These are phyloP conservation scores for Macrophya alboannulata DNA, from an alignment of 2,888 invertebrate species.

Conservation along the genomic window DNA sequence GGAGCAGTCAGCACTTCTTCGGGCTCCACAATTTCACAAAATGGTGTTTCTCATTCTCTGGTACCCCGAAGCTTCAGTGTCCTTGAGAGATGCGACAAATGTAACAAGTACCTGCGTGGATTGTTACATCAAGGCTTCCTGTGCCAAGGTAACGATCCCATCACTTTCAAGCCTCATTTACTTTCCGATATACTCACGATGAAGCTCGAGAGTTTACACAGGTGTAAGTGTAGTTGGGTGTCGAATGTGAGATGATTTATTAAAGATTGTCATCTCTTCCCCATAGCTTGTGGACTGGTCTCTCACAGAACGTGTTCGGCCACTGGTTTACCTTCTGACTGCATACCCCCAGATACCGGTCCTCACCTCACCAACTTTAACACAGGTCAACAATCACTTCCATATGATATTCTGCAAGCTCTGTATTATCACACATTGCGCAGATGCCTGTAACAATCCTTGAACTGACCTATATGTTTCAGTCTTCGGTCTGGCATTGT, in stretches of 20 bases:
- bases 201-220: background rate
- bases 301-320: conserved; percentile 87
- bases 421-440: background rate
- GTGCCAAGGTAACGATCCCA: conserved; percentile 84
- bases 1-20: conserved; percentile 52
- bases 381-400: conserved; percentile 71
- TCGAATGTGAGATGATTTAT: background rate
- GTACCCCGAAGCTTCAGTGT: conserved; percentile 86
- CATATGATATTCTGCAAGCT: background rate
- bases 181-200: conserved; percentile 39
- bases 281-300: conserved; percentile 86
- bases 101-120: conserved; percentile 87
- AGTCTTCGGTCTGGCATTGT: conserved; percentile 85
- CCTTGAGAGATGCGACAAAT: conserved; percentile 87
- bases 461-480: conserved; percentile 64
- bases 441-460: conserved; percentile 39
- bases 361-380: conserved; percentile 74
- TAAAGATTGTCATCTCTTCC: conserved; percentile 57
- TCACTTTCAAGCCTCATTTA: conserved; percentile 36
- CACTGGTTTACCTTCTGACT: conserved; percentile 83
- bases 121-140: conserved; percentile 87
- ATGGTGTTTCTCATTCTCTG: conserved; percentile 79
- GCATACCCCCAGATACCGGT: conserved; percentile 79
- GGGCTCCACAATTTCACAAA: background rate
- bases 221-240: background rate